Base-by-base conservation (phyloP, 2,888 invertebrate species). In the Yponomeuta plumbellus region DNA sequence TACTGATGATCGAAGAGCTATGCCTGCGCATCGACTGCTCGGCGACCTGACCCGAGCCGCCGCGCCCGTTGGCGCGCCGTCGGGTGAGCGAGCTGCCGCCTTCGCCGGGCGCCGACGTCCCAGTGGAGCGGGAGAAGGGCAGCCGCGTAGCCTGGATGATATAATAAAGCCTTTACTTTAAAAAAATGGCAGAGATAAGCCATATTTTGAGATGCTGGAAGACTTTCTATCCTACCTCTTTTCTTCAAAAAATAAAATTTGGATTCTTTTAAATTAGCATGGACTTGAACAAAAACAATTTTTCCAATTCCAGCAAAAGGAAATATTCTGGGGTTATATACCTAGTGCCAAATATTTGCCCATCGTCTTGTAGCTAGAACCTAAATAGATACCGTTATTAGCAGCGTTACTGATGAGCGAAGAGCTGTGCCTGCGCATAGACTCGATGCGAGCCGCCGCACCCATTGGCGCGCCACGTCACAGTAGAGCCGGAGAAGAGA, bases 91-190 rank as follows among this genome's bases (percentile, higher is more conserved):
- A 88, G 80, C 83, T 72, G 64, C 80, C 62, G 76, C 79, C 20
- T 34, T 75, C 84, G 62, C 79, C 85, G 70, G 40, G 61, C 2
- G 81, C 83, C 21, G 77, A 78, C 65, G 73, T 77, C 44, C 73
- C 74, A 26, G 76, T 74, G 6, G 86, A 88, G 71, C 76, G 80
- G 65, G 92, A 92, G 66, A 87, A 92, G 70, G 87, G 90, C 39
- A 90, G 92, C 11, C 83, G 92, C 40, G 93, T 93, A 10, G 93
- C 93, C 39, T 93, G 93, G 93, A 86, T 93, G 68, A 92, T 92
- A 76, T 93, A n/a, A n/a, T n/a, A 91, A 89, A 78, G 44, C 17
- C 4, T 3, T 52, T 17, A 2, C 34, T 8, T 34, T 10, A 2
- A 34, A n/a, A 34, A 1, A 34, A 8, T 34, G 34, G 6, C 34